Percentiles rank a stretch among this genome's conserved stretches.
Conservation (phyloP, 2,888 invertebrate genomes). For the Tyria jacobaeae region DNA sequence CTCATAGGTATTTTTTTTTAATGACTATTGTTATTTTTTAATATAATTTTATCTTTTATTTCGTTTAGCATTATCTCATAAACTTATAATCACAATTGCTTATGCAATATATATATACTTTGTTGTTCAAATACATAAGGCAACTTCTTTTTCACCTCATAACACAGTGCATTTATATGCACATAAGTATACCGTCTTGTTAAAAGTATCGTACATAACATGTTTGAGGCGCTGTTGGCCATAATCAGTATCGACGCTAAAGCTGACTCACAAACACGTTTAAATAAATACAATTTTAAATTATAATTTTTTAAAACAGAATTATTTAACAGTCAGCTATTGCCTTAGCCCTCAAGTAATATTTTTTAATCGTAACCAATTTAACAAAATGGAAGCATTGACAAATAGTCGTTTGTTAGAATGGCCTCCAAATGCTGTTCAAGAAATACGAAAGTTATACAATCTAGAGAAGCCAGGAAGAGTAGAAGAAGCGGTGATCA, state of each 20-base stretch:
- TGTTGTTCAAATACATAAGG: no score
- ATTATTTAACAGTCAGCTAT: neutral
- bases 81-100: no score
- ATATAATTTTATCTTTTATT: no score
- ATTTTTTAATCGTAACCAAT: neutral
- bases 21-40: no score
- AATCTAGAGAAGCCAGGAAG: constrained; percentile 48
- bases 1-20: no score
- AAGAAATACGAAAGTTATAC: constrained; percentile 43
- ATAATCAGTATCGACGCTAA: neutral
- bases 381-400: neutral
- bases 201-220: neutral
- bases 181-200: no score
- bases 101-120: no score
- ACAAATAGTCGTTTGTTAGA: constrained; percentile 1
- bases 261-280: neutral
- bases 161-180: no score
- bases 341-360: neutral
- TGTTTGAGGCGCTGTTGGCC: neutral
- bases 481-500: constrained; percentile 54
- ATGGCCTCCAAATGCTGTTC: constrained; percentile 45
- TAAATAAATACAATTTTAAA: neutral
- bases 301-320: neutral
- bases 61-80: no score
- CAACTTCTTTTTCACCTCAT: no score